A percentile compares a stretch with the other conserved stretches of the same genome.
Evolutionary conservation across 1,140 invertebrate species (phyloP).

Genomic region (Brachionus plicatilis): DNA sequence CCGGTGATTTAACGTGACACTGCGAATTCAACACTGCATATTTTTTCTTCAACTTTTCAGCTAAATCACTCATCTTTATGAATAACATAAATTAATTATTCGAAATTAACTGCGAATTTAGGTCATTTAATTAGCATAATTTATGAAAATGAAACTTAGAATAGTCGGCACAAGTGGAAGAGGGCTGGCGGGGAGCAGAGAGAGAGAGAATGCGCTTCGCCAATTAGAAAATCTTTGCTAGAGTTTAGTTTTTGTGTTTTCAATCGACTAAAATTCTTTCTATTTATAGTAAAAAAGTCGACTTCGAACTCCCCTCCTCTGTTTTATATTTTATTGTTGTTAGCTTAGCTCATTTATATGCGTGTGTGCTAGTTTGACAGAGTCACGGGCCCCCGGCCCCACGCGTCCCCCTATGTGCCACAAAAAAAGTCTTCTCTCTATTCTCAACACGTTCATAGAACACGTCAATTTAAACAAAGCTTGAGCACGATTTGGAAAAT

Average conservation of each 20-base stretch:
- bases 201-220: not conserved
- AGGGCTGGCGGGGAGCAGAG: not conserved
- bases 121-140: conserved; percentile 9
- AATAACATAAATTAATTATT: conserved; percentile 4
- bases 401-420: not conserved
- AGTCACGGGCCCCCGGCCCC: not conserved
- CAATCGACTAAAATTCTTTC: conserved; percentile 18
- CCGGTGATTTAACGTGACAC: not conserved
- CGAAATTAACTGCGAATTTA: conserved; percentile 1
- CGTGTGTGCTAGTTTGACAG: not conserved
- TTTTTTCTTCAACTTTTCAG: conserved; percentile 2
- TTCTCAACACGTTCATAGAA: not conserved
- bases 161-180: not conserved
- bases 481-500: not conserved
- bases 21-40: conserved; percentile 1
- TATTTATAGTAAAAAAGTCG: conserved; percentile 6
- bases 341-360: not conserved
- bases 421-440: not conserved
- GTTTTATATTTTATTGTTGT: not conserved
- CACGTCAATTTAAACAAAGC: not conserved
- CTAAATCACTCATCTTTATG: conserved; percentile 21
- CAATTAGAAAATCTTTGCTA: not conserved
- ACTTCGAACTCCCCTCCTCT: not conserved
- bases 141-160: not conserved
- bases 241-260: not conserved